A percentile compares a stretch with the other conserved stretches of the same genome.
phyloP scores from a whole-genome alignment of 30 jellyfish, hydroid and myxozoan species.

The Hydractinia echinata region DNA sequence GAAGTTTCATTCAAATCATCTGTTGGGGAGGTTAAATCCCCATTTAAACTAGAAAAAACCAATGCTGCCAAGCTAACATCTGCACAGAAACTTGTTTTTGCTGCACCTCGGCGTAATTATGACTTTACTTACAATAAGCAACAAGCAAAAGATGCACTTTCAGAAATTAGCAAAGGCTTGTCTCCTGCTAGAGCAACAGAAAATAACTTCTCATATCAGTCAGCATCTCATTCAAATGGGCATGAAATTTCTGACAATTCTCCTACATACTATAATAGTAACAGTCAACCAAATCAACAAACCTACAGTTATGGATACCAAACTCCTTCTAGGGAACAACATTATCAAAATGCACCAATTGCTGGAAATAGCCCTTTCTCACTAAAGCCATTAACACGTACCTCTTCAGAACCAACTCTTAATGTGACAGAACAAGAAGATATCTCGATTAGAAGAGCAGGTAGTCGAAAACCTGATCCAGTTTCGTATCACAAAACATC shows the following conservation, averaged over 20 bases:
- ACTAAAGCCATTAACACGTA: conserved; percentile 4
- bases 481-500: conserved; percentile 21
- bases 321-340: neutral
- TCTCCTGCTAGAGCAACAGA: conserved; percentile 5
- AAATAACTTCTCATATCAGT: neutral
- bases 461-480: conserved; percentile 21
- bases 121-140: conserved; percentile 20
- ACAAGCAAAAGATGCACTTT: conserved; percentile 18
- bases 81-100: conserved; percentile 27
- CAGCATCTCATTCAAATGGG: neutral
- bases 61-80: conserved; percentile 20
- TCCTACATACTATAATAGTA: neutral
- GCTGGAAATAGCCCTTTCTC: conserved; percentile 1
- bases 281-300: too few species aligned
- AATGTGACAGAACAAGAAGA: conserved; percentile 28
- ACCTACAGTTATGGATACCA: too few species aligned
- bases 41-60: conserved; percentile 23
- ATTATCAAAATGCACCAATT: neutral
- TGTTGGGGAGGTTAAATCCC: neutral
- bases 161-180: conserved; percentile 17
- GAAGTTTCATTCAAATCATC: neutral
- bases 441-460: conserved; percentile 4
- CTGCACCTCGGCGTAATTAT: conserved; percentile 33
- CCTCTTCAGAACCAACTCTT: conserved; percentile 27
- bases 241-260: neutral